phyloP scores from a whole-genome alignment of 2,113 vertebrate species.

The Austrofundulus limnaeus region DNA sequence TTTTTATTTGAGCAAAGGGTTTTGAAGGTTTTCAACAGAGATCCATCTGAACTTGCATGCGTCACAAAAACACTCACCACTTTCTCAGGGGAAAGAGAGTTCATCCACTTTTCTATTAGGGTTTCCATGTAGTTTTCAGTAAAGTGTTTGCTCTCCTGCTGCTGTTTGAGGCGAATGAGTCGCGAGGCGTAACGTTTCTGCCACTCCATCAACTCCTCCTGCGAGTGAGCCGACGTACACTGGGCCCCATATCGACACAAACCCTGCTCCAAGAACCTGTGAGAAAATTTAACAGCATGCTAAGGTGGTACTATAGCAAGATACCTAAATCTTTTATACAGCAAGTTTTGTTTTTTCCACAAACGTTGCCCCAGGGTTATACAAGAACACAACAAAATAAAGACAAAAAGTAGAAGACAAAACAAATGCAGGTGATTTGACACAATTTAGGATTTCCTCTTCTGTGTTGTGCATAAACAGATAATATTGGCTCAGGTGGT shows the following conservation, averaged over 20 bases:
- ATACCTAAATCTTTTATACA: background rate
- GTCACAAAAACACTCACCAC: constrained; percentile 81
- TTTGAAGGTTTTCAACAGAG: constrained; percentile 5
- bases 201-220: constrained; percentile 97
- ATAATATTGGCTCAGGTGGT: too few species aligned
- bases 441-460: background rate
- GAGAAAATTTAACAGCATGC: constrained; percentile 2
- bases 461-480: too few species aligned
- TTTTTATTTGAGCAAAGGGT: background rate
- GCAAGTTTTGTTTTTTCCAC: background rate
- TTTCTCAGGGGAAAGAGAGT: constrained; percentile 96
- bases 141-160: constrained; percentile 95
- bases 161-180: constrained; percentile 93
- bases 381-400: background rate
- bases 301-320: background rate
- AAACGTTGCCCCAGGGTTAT: background rate
- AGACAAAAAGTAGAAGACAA: background rate
- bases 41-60: background rate
- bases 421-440: background rate
- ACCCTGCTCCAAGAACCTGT: constrained; percentile 95
- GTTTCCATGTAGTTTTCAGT: constrained; percentile 97
- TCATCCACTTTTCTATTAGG: constrained; percentile 99
- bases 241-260: constrained; percentile 97
- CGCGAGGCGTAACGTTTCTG: constrained; percentile 95
- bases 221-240: constrained; percentile 97